phyloP scores from a whole-genome alignment of 2,888 invertebrate genomes.

The Beris chalybata region DNA sequence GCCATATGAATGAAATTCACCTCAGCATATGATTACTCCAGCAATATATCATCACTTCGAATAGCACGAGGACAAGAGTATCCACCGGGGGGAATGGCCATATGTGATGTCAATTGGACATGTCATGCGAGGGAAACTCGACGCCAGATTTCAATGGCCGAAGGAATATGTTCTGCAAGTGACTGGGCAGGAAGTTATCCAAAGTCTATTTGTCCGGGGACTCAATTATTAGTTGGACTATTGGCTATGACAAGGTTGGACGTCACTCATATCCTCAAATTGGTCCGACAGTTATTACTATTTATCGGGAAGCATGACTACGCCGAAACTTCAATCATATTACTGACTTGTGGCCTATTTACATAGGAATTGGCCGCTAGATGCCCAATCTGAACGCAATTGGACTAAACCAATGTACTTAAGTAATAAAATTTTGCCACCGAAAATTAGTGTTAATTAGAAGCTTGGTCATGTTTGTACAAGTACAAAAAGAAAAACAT shows the following conservation, averaged over 20 bases:
- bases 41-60: constrained; percentile 7
- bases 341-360: too few species aligned
- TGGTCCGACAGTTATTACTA: constrained; percentile 19
- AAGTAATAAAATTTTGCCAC: too few species aligned
- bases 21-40: constrained; percentile 22
- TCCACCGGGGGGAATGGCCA: not conserved
- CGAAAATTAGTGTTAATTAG: not conserved
- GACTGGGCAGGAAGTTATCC: constrained; percentile 18
- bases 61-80: not conserved
- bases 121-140: not conserved
- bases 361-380: too few species aligned
- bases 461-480: not conserved
- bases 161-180: constrained; percentile 4
- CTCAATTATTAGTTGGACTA: constrained; percentile 10
- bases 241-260: not conserved
- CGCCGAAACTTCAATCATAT: too few species aligned
- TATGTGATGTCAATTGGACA: constrained; percentile 2
- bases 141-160: not conserved
- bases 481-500: constrained; percentile 2
- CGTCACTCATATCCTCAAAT: constrained; percentile 23
- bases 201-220: not conserved
- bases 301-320: constrained; percentile 7
- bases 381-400: too few species aligned
- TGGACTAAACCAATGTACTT: too few species aligned
- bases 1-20: constrained; percentile 1